Percentiles rank a stretch among this genome's conserved stretches.
Evolutionary conservation across 2,113 vertebrate genomes (phyloP).

Genomic region (Pantherophis guttatus): DNA sequence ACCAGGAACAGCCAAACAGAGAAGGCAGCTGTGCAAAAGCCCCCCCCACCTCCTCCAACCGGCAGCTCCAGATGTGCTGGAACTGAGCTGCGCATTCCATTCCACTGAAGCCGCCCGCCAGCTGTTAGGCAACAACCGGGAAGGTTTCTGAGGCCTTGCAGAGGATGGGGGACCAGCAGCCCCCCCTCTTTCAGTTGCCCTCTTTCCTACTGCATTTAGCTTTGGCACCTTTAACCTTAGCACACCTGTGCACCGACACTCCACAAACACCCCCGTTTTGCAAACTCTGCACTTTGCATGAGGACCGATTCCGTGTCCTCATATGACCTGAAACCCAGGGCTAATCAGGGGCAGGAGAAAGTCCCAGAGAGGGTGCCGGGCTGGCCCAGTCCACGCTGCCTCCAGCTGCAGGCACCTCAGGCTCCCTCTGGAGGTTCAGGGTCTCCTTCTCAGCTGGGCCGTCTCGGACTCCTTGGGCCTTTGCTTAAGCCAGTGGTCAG

Average conservation of each 20-base stretch:
- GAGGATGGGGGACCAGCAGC: too few relatives aligned
- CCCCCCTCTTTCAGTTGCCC: too few relatives aligned
- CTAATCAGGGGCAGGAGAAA: not conserved
- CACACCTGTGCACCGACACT: not conserved
- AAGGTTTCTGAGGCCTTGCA: not conserved
- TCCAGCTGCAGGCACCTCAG: not conserved
- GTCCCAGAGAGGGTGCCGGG: not conserved
- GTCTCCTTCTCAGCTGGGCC: not conserved
- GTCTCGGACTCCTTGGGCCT: too few relatives aligned
- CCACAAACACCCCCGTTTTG: not conserved
- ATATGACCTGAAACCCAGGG: not conserved
- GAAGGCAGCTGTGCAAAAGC: not conserved
- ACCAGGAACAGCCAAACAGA: not conserved
- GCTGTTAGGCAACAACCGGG: not conserved
- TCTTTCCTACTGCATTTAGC: too few relatives aligned
- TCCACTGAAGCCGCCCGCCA: not conserved
- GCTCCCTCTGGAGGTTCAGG: not conserved
- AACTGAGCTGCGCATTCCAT: not conserved
- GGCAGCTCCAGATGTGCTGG: constrained; percentile 16
- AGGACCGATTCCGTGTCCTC: not conserved
- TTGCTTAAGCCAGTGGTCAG: too few relatives aligned
- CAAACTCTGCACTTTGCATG: not conserved
- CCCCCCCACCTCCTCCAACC: not conserved
- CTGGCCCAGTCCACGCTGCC: not conserved
- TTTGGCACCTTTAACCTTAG: not conserved